phyloP scores from a whole-genome alignment of 2,888 invertebrate genomes.

The Halocaridina rubra region DNA sequence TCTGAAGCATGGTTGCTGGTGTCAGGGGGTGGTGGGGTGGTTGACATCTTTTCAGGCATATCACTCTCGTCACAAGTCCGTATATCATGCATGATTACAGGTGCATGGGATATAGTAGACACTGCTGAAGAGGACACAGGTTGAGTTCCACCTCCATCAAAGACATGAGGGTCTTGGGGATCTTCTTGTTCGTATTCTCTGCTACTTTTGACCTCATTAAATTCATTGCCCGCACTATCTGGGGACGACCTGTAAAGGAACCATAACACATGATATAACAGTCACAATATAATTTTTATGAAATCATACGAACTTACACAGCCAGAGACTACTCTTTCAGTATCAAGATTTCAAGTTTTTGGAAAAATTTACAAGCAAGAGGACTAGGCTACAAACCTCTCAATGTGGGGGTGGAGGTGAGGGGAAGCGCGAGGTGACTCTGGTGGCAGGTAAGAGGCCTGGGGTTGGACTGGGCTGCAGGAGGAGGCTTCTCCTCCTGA shows the following conservation, averaged over 20 bases:
- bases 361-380: no score
- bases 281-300: no score
- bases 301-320: no score
- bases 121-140: constrained; percentile 47
- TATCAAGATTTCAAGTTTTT: no score
- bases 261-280: no score
- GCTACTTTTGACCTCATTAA: constrained; percentile 46
- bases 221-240: constrained; percentile 58
- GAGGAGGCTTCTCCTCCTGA: constrained; percentile 54
- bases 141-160: constrained; percentile 55
- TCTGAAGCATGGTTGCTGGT: constrained; percentile 42
- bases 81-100: neutral
- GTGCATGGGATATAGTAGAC: neutral
- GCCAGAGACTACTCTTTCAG: no score
- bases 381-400: no score
- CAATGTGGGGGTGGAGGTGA: constrained; percentile 5
- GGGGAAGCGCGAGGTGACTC: constrained; percentile 21
- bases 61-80: constrained; percentile 16
- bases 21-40: constrained; percentile 58
- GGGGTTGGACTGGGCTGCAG: constrained; percentile 38
- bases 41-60: constrained; percentile 48
- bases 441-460: constrained; percentile 26
- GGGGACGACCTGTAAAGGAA: constrained; percentile 56
- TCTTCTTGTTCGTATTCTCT: constrained; percentile 30
- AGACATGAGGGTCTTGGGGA: constrained; percentile 44